phyloP scores from a whole-genome alignment of 1,140 invertebrate genomes.

The Harlomillsia oculata region DNA sequence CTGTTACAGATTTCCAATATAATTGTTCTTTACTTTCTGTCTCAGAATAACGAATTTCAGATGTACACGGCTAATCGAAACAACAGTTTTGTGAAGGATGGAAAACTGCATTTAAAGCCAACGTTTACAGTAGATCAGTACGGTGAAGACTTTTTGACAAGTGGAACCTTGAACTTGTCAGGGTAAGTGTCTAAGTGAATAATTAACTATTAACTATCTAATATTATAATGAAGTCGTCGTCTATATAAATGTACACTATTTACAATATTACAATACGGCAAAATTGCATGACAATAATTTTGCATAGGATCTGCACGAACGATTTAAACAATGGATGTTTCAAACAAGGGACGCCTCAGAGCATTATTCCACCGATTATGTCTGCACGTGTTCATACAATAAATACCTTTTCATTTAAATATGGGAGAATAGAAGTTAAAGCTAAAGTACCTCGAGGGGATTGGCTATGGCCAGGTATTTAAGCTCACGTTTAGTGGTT shows the following conservation, averaged over 20 bases:
- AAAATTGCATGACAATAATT: background rate
- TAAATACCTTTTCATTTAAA: slow-evolving; percentile 54
- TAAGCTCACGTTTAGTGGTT: too few species aligned
- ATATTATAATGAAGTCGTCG: slow-evolving; percentile 1
- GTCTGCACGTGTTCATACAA: slow-evolving; percentile 58
- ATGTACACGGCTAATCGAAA: slow-evolving; percentile 20
- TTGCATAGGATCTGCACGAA: slow-evolving; percentile 1
- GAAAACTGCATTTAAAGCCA: slow-evolving; percentile 41
- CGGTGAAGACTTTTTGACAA: slow-evolving; percentile 39
- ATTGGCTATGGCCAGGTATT: slow-evolving; percentile 21
- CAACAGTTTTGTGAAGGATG: slow-evolving; percentile 38
- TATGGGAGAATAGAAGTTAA: slow-evolving; percentile 62
- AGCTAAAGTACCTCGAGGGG: slow-evolving; percentile 12
- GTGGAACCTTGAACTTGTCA: background rate
- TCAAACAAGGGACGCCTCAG: background rate
- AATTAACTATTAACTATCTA: too few species aligned
- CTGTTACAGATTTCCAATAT: slow-evolving; percentile 37
- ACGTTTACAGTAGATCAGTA: slow-evolving; percentile 41
- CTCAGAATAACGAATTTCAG: slow-evolving; percentile 28
- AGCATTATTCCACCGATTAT: slow-evolving; percentile 31
- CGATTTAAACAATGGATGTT: background rate
- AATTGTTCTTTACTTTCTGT: background rate
- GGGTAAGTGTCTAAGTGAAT: background rate
- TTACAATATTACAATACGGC: background rate
- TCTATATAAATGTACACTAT: background rate